These are phyloP conservation scores for Dynastes maya DNA, from an alignment of 2,888 invertebrate genomes.

Conservation along the genomic window DNA sequence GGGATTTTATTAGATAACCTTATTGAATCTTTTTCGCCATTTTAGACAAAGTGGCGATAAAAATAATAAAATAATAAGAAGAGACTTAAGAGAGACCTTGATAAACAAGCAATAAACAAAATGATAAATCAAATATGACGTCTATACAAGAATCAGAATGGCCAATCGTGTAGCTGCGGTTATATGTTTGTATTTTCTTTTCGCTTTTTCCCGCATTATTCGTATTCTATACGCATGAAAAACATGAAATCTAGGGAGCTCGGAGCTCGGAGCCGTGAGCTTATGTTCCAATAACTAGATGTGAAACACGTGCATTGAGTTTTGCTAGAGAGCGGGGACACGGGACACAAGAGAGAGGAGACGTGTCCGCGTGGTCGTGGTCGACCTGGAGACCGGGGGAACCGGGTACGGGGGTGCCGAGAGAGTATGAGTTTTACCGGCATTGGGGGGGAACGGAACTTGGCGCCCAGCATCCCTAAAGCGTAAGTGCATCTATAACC, in stretches of 20 bases:
- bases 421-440: slow-evolving; percentile 8
- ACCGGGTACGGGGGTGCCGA: slow-evolving; percentile 42
- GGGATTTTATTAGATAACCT: not conserved
- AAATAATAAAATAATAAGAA: too few relatives aligned
- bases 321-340: slow-evolving; percentile 57
- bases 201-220: slow-evolving; percentile 2
- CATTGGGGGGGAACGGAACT: slow-evolving; percentile 56
- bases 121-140: too few relatives aligned
- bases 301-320: slow-evolving; percentile 61
- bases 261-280: not conserved
- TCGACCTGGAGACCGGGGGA: slow-evolving; percentile 26
- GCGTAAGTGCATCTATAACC: slow-evolving; percentile 61
- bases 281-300: slow-evolving; percentile 34
- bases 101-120: too few relatives aligned
- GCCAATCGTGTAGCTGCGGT: too few relatives aligned
- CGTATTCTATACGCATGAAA: too few relatives aligned
- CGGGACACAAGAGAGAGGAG: slow-evolving; percentile 1
- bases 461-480: slow-evolving; percentile 61
- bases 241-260: too few relatives aligned
- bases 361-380: not conserved
- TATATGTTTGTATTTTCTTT: not conserved
- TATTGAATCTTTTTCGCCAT: too few relatives aligned
- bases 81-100: too few relatives aligned
- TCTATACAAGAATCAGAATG: too few relatives aligned
- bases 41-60: too few relatives aligned